Base-by-base conservation (phyloP, 1,140 invertebrate genomes). In the Drosophila bipectinata region DNA sequence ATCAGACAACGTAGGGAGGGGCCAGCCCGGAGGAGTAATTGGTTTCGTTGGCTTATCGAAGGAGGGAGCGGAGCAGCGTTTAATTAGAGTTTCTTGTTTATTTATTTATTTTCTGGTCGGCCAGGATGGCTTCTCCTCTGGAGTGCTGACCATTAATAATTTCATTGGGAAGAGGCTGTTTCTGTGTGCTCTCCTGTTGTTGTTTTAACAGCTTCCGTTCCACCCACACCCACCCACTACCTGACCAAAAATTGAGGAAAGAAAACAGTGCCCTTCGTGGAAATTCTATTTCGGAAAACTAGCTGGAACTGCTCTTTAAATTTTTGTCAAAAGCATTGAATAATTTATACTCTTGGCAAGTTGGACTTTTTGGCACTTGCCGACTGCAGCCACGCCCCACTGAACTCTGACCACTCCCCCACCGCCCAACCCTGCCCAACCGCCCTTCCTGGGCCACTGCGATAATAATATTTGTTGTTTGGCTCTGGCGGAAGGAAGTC, bases 401-500 rank as follows among this genome's bases (percentile, higher is more conserved):
- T 54, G 26, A 48, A 10, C 32, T 14, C 9, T 18, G 6, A 5
- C 1, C n/a, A 5, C 1, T 9, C 24, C 26, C 6, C 26, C 6
- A 21, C 15, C n/a, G 14, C 24, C 15, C 41, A 3, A 21, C 21
- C 21, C 21, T 3, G 21, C 21, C 21, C 21, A 0, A 30, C 4
- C n/a, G 9, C 5, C 66, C 69, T 51, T 18, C 69, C 51, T 18
- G 68, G 89, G 66, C 73, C 69, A 64, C 26, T 78, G 89, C 89
- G 90, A 90, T 90, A 90, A 91, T 90, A 91, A 91, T 91, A 91
- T 91, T 91, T 91, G 90, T 91, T 91, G 91, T 91, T 91, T 91
- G 81, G 81, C 89, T 90, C 90, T 75, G 67, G 66, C 90, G 90
- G 90, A 91, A 91, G 89, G 84, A 91, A 91, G 83, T 77, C 28